Evolutionary conservation across 2,888 invertebrate genomes (phyloP), one percentile per base, ranked within the genome.

Genomic region (Ochropacha duplaris): DNA sequence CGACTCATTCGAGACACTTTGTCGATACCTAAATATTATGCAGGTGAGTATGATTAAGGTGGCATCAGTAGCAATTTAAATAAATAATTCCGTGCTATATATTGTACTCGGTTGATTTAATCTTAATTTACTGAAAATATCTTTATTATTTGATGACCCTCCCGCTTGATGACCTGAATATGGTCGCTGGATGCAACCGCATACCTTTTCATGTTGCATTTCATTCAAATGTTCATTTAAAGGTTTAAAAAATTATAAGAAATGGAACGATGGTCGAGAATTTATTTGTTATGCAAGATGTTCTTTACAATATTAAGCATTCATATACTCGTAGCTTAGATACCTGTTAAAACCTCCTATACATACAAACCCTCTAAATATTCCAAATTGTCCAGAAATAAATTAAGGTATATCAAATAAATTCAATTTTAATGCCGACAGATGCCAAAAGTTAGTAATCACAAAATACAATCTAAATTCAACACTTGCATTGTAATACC

Each of bases 1-100:
- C 70, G 64, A 60, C 66, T 71, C 69, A 78, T 80, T 81, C 71
- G 76, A 78, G 79, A 82, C 80, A 74, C 79, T 83, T 79, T 75
- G 72, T 69, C 69, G 69, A 71, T 73, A 63, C 65, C 65, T 44
- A 44, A 44, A 61, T 57, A 57, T 56, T 61, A 28, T 54, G 22
- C 52, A 31, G 11, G 58, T 54, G 49, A 19, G 50, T 52, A 55
- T 22, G 9, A 24, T 44, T 16, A n/a, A 44, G 19, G 19, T 44
- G 44, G 44, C 44, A 44, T 50, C 26, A 26, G 14, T 22, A 31
- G 52, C 26, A 2, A 24, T 34, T 31, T 31, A 19, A 6, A 12
- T 34, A 31, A 31, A 31, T 4, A 31, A 51, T 39, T 16, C 5
- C 39, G 6, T 39, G 16, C 36, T 36, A n/a, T 44, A 19, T 39